A percentile compares a stretch with the other conserved stretches of the same genome.
Evolutionary conservation across 2,888 invertebrate genomes (phyloP).

Genomic region (Scaptomyza reducta): DNA sequence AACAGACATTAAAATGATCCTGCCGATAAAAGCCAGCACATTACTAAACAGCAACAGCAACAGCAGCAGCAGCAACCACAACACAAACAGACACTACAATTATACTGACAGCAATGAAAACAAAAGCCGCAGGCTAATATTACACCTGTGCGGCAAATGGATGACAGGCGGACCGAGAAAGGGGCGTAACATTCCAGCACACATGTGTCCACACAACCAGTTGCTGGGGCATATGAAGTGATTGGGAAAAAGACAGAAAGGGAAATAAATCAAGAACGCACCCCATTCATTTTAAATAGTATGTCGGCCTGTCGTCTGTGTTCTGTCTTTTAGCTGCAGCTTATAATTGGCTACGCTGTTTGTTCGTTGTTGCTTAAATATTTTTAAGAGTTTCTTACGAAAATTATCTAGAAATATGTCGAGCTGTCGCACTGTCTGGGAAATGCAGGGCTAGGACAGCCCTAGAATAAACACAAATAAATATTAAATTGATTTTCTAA

Average conservation of each 20-base stretch:
- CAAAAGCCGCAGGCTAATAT: slow-evolving; percentile 67
- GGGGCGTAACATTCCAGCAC: slow-evolving; percentile 15
- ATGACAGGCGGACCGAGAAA: slow-evolving; percentile 8
- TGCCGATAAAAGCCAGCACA: slow-evolving; percentile 50
- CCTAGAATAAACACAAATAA: slow-evolving; percentile 17
- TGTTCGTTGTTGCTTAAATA: slow-evolving; percentile 54
- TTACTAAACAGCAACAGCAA: slow-evolving; percentile 31
- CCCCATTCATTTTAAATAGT: slow-evolving; percentile 3
- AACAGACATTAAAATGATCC: slow-evolving; percentile 69
- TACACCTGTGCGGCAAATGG: slow-evolving; percentile 57
- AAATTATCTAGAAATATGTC: slow-evolving; percentile 34
- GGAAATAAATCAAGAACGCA: neutral
- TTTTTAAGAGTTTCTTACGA: slow-evolving; percentile 56
- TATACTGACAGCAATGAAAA: slow-evolving; percentile 49
- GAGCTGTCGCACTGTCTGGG: neutral
- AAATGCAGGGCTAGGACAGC: neutral
- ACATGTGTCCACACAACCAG: slow-evolving; percentile 26
- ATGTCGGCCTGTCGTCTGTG: slow-evolving; percentile 14
- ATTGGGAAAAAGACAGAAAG: neutral
- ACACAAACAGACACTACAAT: neutral
- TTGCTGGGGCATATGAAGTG: neutral
- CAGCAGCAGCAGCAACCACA: slow-evolving; percentile 3
- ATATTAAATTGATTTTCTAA: slow-evolving; percentile 56
- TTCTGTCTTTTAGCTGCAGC: slow-evolving; percentile 9
- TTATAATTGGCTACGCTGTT: slow-evolving; percentile 57